phyloP scores from a whole-genome alignment of 1,140 invertebrate species.

The Glomeris maerens region DNA sequence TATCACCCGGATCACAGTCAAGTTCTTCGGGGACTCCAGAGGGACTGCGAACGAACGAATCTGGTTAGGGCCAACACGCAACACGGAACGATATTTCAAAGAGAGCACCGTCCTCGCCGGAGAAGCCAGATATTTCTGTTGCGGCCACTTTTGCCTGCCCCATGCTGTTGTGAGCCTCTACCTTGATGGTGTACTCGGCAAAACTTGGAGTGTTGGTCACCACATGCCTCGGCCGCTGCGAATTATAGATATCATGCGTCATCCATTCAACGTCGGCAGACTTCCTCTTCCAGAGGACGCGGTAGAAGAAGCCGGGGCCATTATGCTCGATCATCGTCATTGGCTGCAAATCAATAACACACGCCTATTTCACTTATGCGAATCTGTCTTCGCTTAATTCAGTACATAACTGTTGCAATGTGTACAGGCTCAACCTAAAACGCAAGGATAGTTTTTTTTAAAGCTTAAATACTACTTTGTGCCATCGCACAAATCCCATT shows the following conservation, averaged over 20 bases:
- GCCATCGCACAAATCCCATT: no score
- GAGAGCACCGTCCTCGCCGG: conserved; percentile 85
- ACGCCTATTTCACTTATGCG: no score
- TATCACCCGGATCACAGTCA: conserved; percentile 56
- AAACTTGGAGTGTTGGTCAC: conserved; percentile 82
- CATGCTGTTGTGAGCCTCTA: conserved; percentile 75
- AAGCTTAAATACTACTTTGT: no score
- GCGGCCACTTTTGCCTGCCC: conserved; percentile 75
- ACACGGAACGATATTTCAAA: no score
- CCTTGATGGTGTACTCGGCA: conserved; percentile 76
- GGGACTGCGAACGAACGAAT: conserved; percentile 42
- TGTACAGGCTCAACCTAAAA: no score
- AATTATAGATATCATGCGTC: conserved; percentile 57
- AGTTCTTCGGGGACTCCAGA: conserved; percentile 63
- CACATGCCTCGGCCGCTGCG: conserved; percentile 47
- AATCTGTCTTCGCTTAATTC: no score
- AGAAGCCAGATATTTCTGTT: conserved; percentile 71
- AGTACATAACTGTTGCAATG: no score
- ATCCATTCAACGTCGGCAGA: conserved; percentile 55
- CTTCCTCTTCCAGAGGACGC: conserved; percentile 70
- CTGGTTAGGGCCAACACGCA: no score
- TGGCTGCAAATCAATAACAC: conserved; percentile 39
- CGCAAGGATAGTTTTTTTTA: no score
- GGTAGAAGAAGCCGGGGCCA: conserved; percentile 80
- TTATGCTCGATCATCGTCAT: conserved; percentile 96